Evolutionary conservation across 2,888 invertebrate genomes (phyloP), one percentile per base, ranked within the genome.

Genomic region (Apamea sordens): DNA sequence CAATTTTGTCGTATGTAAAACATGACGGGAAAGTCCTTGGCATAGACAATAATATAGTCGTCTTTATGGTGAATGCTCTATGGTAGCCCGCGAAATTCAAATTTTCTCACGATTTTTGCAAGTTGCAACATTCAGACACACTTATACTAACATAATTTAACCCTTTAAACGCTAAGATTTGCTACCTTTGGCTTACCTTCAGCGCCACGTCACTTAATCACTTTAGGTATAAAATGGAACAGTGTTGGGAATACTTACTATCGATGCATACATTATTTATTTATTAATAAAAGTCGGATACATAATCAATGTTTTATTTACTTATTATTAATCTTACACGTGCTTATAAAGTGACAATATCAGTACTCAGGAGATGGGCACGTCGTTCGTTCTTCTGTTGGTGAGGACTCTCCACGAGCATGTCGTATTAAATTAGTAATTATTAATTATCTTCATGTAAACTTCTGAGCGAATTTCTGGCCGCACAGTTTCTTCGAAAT

Each of bases 41-140:
- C 44, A 83, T 65, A 83, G 63, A 72, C 44, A 47, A 80, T 13
- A 47, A 80, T 13, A 67, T 41, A 50, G 10, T 41, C 32, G n/a
- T 21, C 7, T 47, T 10, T 63, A 7, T 28, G 24, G n/a, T 74
- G 41, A 28, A 61, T 32, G 32, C 36, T 61, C 21, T 75, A 50
- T 41, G 18, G 28, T 75, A 53, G 24, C 13, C 50, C 76, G 76
- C 50, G 63, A 28, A 63, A 76, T 64, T 53, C 24, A 73, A 73
- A 36, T 36, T 21, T 11, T 36, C n/a, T 41, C 5, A 21, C 21
- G 5, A 41, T 41, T 59, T 63, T 32, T 32, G 56, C 61, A 61
- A 28, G 0, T 28, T 15, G 61, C 61, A 61, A 15, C 15, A 61
- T 61, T 61, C 2, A 1, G 15, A 61, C n/a, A 59, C 2, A 59